Percentiles rank a stretch among this genome's conserved stretches.
Evolutionary conservation across 1,140 invertebrate species (phyloP).

Genomic region (Goniozus legneri): DNA sequence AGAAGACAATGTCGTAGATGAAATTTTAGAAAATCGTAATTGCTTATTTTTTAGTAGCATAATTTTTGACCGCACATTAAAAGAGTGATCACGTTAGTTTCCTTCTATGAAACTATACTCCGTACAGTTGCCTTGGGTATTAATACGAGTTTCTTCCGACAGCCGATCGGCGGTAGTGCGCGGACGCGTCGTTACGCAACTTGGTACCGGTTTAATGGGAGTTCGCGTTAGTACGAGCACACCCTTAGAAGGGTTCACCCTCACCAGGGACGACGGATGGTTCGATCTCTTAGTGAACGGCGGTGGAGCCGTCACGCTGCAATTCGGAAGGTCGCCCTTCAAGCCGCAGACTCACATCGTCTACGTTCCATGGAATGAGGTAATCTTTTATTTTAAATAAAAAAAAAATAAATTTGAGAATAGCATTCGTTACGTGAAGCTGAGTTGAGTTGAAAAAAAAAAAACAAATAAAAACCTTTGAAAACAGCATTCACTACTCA

Average conservation of each 20-base stretch:
- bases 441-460: neutral
- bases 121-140: conserved; percentile 5
- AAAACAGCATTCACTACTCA: no score
- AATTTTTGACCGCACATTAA: conserved; percentile 19
- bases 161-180: conserved; percentile 95
- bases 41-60: conserved; percentile 27
- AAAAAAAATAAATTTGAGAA: no score
- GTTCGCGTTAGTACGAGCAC: conserved; percentile 90
- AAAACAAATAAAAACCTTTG: no score
- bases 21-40: conserved; percentile 26
- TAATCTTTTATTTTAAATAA: conserved; percentile 39
- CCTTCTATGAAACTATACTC: neutral
- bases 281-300: conserved; percentile 97
- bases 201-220: conserved; percentile 89
- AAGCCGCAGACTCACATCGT: conserved; percentile 86
- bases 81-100: conserved; percentile 18
- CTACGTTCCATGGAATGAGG: conserved; percentile 95
- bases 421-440: neutral
- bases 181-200: conserved; percentile 84
- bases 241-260: conserved; percentile 86
- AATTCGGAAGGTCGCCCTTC: conserved; percentile 92
- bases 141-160: conserved; percentile 31
- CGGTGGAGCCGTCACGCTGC: conserved; percentile 89
- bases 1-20: conserved; percentile 39
- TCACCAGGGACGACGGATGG: conserved; percentile 88